Conservation (phyloP, 2,888 invertebrate genomes). For the Glyphotaelius pellucidus region DNA sequence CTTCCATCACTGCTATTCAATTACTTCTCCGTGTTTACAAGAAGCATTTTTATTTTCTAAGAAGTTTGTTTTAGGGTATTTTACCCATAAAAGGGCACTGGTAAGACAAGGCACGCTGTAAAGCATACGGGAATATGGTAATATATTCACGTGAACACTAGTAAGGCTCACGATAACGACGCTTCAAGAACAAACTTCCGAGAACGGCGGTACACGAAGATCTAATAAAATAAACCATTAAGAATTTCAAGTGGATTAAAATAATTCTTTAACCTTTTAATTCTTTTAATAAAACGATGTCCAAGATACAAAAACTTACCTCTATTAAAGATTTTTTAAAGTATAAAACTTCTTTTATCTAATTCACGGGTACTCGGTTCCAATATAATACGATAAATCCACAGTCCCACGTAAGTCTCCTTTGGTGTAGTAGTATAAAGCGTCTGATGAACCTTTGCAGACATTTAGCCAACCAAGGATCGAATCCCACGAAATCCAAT, state of each 20-base stretch:
- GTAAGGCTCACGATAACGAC: slow-evolving; percentile 26
- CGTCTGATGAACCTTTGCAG: no score
- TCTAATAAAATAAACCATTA: slow-evolving; percentile 12
- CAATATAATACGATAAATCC: no score
- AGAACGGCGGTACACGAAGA: slow-evolving; percentile 9
- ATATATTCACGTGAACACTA: slow-evolving; percentile 23
- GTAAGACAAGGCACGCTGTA: slow-evolving; percentile 10
- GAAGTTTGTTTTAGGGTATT: slow-evolving; percentile 52
- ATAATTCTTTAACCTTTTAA: not conserved
- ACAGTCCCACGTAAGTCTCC: no score
- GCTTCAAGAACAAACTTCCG: slow-evolving; percentile 17
- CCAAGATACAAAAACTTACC: not conserved
- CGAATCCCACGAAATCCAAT: no score
- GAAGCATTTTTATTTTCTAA: slow-evolving; percentile 54
- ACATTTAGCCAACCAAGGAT: no score
- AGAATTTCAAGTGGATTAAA: not conserved
- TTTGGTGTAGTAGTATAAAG: no score
- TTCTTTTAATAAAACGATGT: not conserved
- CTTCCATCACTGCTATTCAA: slow-evolving; percentile 55
- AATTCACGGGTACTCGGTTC: no score
- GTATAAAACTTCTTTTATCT: no score
- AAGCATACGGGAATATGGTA: slow-evolving; percentile 33
- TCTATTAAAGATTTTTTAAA: not conserved
- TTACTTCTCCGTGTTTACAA: slow-evolving; percentile 59
- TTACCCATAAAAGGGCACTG: slow-evolving; percentile 21